Percentiles rank a stretch among this genome's conserved stretches.
These are phyloP conservation scores for Eupsilia transversa DNA, from an alignment of 2,888 invertebrate species.

Conservation along the genomic window DNA sequence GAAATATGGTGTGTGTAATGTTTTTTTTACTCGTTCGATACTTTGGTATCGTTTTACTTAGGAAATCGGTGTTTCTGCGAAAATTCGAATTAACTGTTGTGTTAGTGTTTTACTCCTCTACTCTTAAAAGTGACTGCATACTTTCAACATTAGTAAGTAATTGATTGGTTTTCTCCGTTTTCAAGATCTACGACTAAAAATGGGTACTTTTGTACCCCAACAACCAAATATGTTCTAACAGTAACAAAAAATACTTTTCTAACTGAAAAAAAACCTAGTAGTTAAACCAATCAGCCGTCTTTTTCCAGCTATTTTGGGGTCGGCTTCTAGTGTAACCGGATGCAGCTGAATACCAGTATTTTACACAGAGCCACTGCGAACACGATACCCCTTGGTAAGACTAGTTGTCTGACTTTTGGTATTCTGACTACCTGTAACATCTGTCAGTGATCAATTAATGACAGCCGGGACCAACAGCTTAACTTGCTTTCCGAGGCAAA, in stretches of 20 bases:
- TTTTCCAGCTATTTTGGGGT: background rate
- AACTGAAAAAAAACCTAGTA: background rate
- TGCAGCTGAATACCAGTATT: background rate
- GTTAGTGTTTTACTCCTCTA: background rate
- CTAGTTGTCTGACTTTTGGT: background rate
- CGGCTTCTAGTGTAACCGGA: background rate
- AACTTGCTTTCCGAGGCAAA: background rate
- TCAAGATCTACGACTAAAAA: background rate
- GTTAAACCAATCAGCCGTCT: background rate
- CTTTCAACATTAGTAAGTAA: background rate
- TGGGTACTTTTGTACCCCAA: background rate
- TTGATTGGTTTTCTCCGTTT: background rate
- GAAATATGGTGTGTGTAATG: constrained; percentile 26
- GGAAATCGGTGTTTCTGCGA: background rate
- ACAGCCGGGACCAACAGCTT: background rate
- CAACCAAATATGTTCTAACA: background rate
- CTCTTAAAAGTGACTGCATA: background rate
- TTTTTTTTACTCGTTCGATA: constrained; percentile 13
- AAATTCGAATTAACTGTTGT: background rate
- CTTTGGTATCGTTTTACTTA: constrained; percentile 2
- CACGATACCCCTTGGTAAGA: background rate
- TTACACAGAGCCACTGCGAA: background rate
- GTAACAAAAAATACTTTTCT: background rate
- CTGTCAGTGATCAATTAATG: background rate
- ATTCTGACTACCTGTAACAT: background rate